Base-by-base conservation (phyloP, 1,140 invertebrate genomes). In the Heliothis subflexa region DNA sequence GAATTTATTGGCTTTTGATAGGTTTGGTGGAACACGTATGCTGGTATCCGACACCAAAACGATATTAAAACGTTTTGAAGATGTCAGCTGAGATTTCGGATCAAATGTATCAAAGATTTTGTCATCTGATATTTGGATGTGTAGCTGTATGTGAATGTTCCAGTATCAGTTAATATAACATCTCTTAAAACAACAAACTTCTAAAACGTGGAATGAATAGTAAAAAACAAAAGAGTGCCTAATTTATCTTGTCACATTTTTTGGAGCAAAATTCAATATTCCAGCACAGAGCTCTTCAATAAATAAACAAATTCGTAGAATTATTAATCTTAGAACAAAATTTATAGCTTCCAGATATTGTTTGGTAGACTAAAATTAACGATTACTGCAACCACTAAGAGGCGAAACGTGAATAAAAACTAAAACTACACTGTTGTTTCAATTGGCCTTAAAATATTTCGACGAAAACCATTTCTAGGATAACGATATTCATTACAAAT, bases 1-100 rank as follows among this genome's bases (percentile, higher is more conserved):
- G 10, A 75, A 64, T 59, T 75, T 75, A 75, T 75, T 75, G 40
- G 59, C 21, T 18, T 62, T 75, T 75, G 73, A 75, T 75, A 75
- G 59, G 21, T 75, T 62, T 49, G 62, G 10, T 21, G 25, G 73
- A 16, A 14, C 52, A 18, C 10, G 59, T 62, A 59, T 40, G 45
- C 61, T 61, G 45, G 73, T 61, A 16, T 47, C 64, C 73, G 73
- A 75, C 64, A 50, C 28, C n/a, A 33, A 25, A 64, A 64, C 73
- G 73, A 50, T 75, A 52, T 50, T 75, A 64, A 49, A 28, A 64
- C 47, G 66, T 12, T 62, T 21, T 73, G 18, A 5, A 71, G 18
- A 52, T 54, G 68, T 40, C 9, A 40, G 5, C 5, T 40, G 33
- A 40, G 33, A 40, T 7, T 0, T 40, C 5, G 33, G 33, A 40